Evolutionary conservation across 2,797 vertebrate genomes (phyloP).

Genomic region (Myotis pilosus): DNA sequence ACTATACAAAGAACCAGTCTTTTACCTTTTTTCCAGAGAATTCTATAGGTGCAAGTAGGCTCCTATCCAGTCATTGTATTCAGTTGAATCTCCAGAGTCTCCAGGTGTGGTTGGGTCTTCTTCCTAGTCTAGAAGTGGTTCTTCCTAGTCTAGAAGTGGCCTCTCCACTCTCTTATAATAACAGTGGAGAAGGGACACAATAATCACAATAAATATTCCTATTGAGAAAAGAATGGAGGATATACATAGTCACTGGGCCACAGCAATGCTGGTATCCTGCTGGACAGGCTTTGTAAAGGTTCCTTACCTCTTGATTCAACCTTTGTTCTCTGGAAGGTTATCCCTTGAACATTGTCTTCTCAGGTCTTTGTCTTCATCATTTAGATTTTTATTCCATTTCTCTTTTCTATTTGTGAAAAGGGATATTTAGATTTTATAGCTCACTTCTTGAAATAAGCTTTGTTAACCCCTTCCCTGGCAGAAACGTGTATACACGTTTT

Average conservation of each 20-base stretch:
- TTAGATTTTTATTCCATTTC: conserved; percentile 21
- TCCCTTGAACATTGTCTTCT: background rate
- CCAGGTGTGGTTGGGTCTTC: background rate
- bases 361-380: background rate
- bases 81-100: background rate
- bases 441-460: conserved; percentile 17
- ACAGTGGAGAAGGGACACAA: background rate
- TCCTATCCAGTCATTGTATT: background rate
- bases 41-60: background rate
- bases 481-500: too few species aligned
- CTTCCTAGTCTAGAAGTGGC: background rate
- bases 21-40: background rate
- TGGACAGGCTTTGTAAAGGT: background rate
- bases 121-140: background rate
- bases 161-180: background rate
- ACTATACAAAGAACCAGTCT: background rate
- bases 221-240: conserved; percentile 14
- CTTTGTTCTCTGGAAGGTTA: background rate
- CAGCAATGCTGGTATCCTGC: background rate
- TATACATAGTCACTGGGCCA: background rate
- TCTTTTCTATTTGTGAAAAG: background rate
- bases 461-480: too few species aligned
- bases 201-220: background rate
- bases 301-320: background rate
- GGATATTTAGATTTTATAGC: background rate